Percentiles rank a stretch among this genome's conserved stretches.
Conservation (phyloP, 2,888 invertebrate genomes). For the Pachycephus smyrnensis region DNA sequence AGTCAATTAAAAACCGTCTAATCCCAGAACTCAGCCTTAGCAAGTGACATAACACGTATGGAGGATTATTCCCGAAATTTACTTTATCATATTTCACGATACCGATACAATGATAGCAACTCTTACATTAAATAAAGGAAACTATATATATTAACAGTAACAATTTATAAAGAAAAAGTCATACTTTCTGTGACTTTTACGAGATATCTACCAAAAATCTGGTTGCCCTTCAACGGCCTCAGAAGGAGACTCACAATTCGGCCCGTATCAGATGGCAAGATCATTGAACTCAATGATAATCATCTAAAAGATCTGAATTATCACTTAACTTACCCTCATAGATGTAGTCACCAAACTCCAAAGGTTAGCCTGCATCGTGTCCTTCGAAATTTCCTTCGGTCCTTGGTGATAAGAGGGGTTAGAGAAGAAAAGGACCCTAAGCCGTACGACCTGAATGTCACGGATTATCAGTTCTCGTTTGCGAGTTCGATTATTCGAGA, state of each 20-base stretch:
- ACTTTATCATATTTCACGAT: not conserved
- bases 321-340: constrained; percentile 62
- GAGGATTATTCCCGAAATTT: not conserved
- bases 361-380: constrained; percentile 67
- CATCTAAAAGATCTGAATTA: not conserved
- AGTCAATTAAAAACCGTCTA: constrained; percentile 55
- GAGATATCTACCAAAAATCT: not conserved
- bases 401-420: constrained; percentile 26
- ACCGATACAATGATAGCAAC: not conserved
- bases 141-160: not conserved
- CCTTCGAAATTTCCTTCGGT: constrained; percentile 9
- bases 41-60: not conserved
- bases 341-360: constrained; percentile 66
- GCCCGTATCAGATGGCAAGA: not conserved
- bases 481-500: constrained; percentile 15
- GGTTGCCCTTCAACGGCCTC: constrained; percentile 38
- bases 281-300: not conserved
- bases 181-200: not conserved
- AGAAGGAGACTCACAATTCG: constrained; percentile 32
- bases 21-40: not conserved
- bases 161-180: not conserved
- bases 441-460: constrained; percentile 20
- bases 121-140: not conserved
- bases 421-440: constrained; percentile 23
- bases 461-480: constrained; percentile 33